Evolutionary conservation across 35 echinoderm and acorn worm species (phyloP).

Genomic region (Heliocidaris tuberculata): DNA sequence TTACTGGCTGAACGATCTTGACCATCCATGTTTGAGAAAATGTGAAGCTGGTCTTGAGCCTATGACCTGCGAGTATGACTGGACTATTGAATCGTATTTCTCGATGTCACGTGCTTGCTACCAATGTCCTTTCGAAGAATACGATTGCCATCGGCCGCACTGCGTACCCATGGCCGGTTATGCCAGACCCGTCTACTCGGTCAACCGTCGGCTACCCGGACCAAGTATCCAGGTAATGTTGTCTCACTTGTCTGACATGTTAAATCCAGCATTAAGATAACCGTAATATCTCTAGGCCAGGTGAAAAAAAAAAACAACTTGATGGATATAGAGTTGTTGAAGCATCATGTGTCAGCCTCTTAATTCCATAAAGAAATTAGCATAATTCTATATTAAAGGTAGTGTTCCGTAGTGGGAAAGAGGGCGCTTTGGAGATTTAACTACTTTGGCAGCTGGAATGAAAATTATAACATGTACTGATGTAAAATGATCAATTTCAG

Average conservation of each 20-base stretch:
- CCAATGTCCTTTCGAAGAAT: slow-evolving; percentile 66
- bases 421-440: too few relatives aligned
- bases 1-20: neutral
- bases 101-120: slow-evolving; percentile 82
- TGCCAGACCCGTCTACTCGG: slow-evolving; percentile 53
- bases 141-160: slow-evolving; percentile 63
- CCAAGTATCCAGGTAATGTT: slow-evolving; percentile 69
- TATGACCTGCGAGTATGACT: slow-evolving; percentile 65
- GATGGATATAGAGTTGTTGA: neutral
- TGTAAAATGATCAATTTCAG: too few relatives aligned
- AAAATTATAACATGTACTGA: too few relatives aligned
- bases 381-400: neutral
- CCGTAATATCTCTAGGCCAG: neutral
- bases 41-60: slow-evolving; percentile 46
- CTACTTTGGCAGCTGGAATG: too few relatives aligned
- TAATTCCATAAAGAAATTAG: neutral
- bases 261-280: neutral
- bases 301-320: neutral
- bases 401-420: too few relatives aligned
- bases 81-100: slow-evolving; percentile 71
- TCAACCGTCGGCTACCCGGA: slow-evolving; percentile 71
- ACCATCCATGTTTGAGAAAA: slow-evolving; percentile 54
- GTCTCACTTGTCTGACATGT: neutral
- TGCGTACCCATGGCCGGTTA: slow-evolving; percentile 70
- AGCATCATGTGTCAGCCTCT: neutral